Base-by-base conservation (phyloP, 2,888 invertebrate species). In the Rapana venosa region DNA sequence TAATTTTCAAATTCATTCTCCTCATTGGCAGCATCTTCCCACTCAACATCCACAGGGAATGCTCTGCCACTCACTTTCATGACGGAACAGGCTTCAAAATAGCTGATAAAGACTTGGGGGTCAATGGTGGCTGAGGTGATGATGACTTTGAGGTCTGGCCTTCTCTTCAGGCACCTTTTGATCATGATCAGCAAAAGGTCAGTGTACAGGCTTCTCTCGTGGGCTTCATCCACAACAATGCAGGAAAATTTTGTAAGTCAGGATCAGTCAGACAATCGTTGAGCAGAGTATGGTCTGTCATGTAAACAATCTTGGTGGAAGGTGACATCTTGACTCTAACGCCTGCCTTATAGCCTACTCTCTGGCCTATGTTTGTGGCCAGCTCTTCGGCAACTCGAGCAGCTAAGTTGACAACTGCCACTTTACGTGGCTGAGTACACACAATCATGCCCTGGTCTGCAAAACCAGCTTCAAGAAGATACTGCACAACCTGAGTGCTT, bases 101-200 rank as follows among this genome's bases (percentile, higher is more conserved):
- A 96, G 15, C 91, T 88, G 1, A 93, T 92, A 90, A 96, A 96
- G 8, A 95, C 90, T 8, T 94, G 90, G 0, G 95, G 93, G 84
- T 96, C 94, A 74, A 96, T 95, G 0, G 96, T 96, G 15, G 96
- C 96, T 11, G 96, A 96, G 20, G 95, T 95, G n/a, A 96, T 93
- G 32, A 96, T 92, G 13, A 96, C 93, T 66, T 92, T 93, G 1
- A 96, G 92, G 61, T 96, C 94, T 30, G 93, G 92, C 89, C 95
- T 92, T n/a, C 58, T 56, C 22, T 70, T 32, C 20, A 96, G 90
- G 90, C 91, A 92, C 56, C 92, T 90, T 90, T 95, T 95, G 15
- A 96, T 91, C 93, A 95, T 94, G 30, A 96, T 95, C 13, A 96
- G 91, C 35, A 96, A 92, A 26, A 96, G 91, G 89, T 96, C 96